Base-by-base conservation (phyloP, 2,888 invertebrate species). In the Hypena proboscidalis region DNA sequence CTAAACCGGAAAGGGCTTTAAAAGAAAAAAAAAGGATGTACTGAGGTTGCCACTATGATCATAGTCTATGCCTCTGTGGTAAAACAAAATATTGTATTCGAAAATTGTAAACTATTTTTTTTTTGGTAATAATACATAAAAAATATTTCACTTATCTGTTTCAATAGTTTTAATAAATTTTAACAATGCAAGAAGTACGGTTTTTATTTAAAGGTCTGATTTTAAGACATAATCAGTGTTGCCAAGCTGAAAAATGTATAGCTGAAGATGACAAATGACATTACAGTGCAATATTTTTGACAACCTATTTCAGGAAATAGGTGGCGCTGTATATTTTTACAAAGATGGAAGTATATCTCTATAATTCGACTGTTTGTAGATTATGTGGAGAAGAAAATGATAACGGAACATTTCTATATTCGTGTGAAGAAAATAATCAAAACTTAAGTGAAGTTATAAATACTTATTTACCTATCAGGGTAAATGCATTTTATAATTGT, bases 321-420 rank as follows among this genome's bases (percentile, higher is more conserved):
- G 75, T 84, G 89, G 82, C 86, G 87, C 76, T 73, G 54, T 47
- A 46, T 53, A 58, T 65, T 48, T 43, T 35, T 44, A 58, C 58
- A 70, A 58, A 73, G 77, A 88, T 90, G 90, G 89, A 89, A 85
- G 89, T 89, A 61, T 83, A 76, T 77, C 92, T 95, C 66, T 93
- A 93, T 77, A 93, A 95, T 88, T 94, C 94, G 60, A 92, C 92
- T 56, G 92, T 94, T 86, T 96, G 96, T 86, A 92, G 95, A 84
- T 92, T 96, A 80, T 96, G 96, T 90, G 95, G 93, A 10, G 93
- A 94, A 86, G 93, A 94, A 88, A 95, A 95, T 85, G 90, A 92
- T 64, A 94, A 94, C 76, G 94, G 94, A 49, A 93, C 93, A 58
- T 85, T 92, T 71, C 85, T 95, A 77, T 95, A 93, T 86, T 80